Conservation (phyloP, 2,113 vertebrate genomes). For the Dolichallabes microphthalmus region DNA sequence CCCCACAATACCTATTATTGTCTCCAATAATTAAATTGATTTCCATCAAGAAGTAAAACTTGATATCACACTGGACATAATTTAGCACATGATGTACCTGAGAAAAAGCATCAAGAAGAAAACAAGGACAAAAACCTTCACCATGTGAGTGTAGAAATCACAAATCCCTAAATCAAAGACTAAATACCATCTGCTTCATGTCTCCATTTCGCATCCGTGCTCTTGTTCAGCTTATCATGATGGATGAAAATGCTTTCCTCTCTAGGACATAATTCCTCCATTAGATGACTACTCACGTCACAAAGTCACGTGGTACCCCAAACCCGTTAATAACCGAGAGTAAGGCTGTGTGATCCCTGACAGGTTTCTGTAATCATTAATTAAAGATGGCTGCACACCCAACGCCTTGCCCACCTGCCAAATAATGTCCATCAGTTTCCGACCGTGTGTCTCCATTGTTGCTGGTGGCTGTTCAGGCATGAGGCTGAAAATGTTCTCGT, state of each 20-base stretch:
- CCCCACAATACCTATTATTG: too few species aligned
- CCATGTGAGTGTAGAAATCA: not conserved
- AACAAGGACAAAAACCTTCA: not conserved
- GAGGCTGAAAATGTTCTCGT: constrained; percentile 57
- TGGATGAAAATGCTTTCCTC: not conserved
- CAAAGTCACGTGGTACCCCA: not conserved
- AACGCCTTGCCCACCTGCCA: not conserved
- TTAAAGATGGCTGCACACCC: not conserved
- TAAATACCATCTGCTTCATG: not conserved
- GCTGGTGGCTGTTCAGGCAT: constrained; percentile 46
- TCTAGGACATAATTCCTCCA: not conserved
- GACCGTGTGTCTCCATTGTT: not conserved
- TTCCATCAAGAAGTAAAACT: too few species aligned
- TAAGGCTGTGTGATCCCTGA: not conserved
- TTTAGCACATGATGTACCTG: too few species aligned
- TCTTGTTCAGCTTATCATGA: not conserved
- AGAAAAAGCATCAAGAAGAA: not conserved
- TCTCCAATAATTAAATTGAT: too few species aligned
- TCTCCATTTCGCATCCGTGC: not conserved
- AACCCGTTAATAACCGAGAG: not conserved
- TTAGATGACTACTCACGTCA: not conserved
- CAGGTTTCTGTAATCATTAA: not conserved
- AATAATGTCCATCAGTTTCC: not conserved
- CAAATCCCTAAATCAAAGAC: too few species aligned
- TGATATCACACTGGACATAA: too few species aligned